Base-by-base conservation (phyloP, 2,888 invertebrate genomes). In the Timema podura region DNA sequence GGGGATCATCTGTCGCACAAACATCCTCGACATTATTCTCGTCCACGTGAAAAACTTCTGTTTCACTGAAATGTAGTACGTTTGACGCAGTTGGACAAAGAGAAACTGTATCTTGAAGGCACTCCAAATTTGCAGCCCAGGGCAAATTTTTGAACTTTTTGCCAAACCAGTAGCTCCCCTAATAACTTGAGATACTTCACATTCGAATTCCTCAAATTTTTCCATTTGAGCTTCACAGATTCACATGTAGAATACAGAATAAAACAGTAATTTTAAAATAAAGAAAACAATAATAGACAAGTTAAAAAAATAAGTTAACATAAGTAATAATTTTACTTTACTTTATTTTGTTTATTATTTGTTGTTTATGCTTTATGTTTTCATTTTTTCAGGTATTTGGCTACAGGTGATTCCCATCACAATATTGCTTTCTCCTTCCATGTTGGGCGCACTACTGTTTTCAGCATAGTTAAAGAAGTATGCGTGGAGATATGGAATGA, bases 361-460 rank as follows among this genome's bases (percentile, higher is more conserved):
- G 3, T 30, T 30, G 30, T 30, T 30, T 30, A 30, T 30, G 30
- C 30, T 30, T 30, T 30, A 30, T 30, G 8, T 61, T 61, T 9
- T 44, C 15, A 16, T 49, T 48, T 2, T 77, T 77, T 73, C 70
- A 78, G 77, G 72, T 77, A 74, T 73, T 68, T 78, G 51, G 76
- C 77, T 48, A 78, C 76, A 61, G 77, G 77, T 16, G 74, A 74
- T 46, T 76, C 76, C 64, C 77, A 74, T 72, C 75, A 75, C 68
- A 76, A 77, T 68, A 71, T 80, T 65, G 75, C 77, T 11, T 77
- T 77, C 73, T 72, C 71, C 66, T 80, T 75, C 73, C 75, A 78
- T 70, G 68, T 80, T 30, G 79, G 78, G 71, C 71, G 74, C 13
- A 68, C 77, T 68, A 79, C 79, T 68, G 77, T 80, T 64, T 68